A percentile compares a stretch with the other conserved stretches of the same genome.
Evolutionary conservation across 1,140 invertebrate genomes (phyloP).

Genomic region (Cherax destructor): DNA sequence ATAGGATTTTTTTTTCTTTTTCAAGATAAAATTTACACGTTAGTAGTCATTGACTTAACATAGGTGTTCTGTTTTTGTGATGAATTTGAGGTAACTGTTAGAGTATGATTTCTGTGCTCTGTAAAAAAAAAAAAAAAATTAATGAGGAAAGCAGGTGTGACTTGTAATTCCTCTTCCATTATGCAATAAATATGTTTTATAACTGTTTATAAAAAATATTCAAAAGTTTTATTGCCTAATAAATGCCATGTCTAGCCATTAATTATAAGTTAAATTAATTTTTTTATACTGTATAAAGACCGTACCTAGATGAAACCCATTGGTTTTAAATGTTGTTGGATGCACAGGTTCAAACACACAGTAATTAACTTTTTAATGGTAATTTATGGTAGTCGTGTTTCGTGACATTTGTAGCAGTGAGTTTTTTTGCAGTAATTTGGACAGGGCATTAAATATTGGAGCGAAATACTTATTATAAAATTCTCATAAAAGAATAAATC

Average conservation of each 20-base stretch:
- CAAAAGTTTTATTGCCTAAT: background rate
- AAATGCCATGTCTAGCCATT: background rate
- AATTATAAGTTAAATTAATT: background rate
- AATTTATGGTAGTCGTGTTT: background rate
- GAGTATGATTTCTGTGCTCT: conserved; percentile 1
- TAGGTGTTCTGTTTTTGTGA: background rate
- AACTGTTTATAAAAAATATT: background rate
- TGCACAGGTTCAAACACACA: background rate
- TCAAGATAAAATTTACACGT: background rate
- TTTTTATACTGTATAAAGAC: background rate
- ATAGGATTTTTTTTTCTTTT: background rate
- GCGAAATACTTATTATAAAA: background rate
- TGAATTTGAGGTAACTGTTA: background rate
- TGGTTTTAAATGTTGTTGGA: background rate
- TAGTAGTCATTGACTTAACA: background rate
- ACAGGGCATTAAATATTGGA: background rate
- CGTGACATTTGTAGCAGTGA: background rate
- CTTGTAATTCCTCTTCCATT: background rate
- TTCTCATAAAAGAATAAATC: background rate
- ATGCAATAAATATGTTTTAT: conserved; percentile 1
- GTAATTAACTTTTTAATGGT: background rate
- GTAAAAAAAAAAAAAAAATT: background rate
- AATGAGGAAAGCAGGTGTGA: background rate
- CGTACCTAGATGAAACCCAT: background rate
- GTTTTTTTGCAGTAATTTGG: background rate